phyloP scores from a whole-genome alignment of 2,797 vertebrate genomes.

The Fratercula arctica region DNA sequence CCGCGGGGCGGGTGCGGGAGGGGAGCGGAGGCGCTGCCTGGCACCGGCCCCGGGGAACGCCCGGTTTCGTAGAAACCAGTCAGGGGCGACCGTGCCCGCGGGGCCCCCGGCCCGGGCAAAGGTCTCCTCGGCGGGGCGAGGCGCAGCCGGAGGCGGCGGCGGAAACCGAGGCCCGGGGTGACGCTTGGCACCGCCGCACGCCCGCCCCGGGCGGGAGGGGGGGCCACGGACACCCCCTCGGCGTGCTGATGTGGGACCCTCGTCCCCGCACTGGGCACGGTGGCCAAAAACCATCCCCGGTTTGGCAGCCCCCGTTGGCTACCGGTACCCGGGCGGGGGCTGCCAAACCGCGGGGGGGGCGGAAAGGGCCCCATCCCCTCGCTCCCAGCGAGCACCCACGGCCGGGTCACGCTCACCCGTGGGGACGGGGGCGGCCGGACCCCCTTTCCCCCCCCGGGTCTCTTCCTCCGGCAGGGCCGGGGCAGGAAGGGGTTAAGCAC shows the following conservation, averaged over 20 bases:
- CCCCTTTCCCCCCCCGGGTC: background rate
- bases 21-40: background rate
- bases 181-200: background rate
- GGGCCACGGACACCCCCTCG: background rate
- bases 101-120: background rate
- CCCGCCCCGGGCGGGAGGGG: background rate
- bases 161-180: background rate
- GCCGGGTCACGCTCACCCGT: background rate
- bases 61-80: conserved; percentile 12
- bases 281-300: background rate
- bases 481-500: background rate
- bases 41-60: background rate
- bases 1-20: background rate
- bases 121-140: background rate
- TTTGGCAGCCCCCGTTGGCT: background rate
- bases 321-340: background rate
- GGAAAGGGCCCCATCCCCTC: background rate
- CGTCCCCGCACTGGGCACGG: background rate
- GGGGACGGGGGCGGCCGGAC: background rate
- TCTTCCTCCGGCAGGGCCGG: background rate
- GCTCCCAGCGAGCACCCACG: background rate
- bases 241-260: background rate
- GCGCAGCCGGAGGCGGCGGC: background rate
- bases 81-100: background rate
- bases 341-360: background rate